Evolutionary conservation across 2,888 invertebrate species (phyloP).

Genomic region (Tipula lateralis): DNA sequence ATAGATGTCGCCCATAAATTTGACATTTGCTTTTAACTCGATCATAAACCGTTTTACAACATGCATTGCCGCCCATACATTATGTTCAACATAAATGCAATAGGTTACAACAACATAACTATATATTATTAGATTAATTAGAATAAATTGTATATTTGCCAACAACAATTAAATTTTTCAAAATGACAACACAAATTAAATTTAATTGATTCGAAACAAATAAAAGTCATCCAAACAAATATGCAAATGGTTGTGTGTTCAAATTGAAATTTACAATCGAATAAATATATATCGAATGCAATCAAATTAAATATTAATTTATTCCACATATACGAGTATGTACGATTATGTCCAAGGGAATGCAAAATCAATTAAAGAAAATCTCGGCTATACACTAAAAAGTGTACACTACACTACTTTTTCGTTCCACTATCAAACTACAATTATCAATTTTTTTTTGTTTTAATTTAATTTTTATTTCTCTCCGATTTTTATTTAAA

Average conservation of each 20-base stretch:
- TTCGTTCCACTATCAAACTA: background rate
- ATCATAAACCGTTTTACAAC: too few relatives aligned
- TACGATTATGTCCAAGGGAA: background rate
- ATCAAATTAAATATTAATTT: background rate
- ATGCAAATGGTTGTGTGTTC: background rate
- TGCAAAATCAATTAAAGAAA: background rate
- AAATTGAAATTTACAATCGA: background rate
- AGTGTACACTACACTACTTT: conserved; percentile 2
- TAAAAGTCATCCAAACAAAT: background rate
- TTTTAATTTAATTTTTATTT: background rate
- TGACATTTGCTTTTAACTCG: too few relatives aligned
- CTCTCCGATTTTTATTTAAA: background rate
- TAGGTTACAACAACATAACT: too few relatives aligned
- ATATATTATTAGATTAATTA: background rate
- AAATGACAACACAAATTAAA: background rate
- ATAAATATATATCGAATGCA: background rate
- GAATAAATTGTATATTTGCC: background rate
- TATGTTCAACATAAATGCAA: too few relatives aligned
- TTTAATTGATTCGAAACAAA: background rate
- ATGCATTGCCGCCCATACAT: too few relatives aligned
- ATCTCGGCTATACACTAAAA: background rate
- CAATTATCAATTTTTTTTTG: background rate
- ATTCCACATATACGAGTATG: background rate
- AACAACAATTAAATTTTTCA: background rate
- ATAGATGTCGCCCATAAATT: too few relatives aligned